These are phyloP conservation scores for Colossoma macropomum DNA, from an alignment of 2,113 vertebrate species.

Conservation along the genomic window DNA sequence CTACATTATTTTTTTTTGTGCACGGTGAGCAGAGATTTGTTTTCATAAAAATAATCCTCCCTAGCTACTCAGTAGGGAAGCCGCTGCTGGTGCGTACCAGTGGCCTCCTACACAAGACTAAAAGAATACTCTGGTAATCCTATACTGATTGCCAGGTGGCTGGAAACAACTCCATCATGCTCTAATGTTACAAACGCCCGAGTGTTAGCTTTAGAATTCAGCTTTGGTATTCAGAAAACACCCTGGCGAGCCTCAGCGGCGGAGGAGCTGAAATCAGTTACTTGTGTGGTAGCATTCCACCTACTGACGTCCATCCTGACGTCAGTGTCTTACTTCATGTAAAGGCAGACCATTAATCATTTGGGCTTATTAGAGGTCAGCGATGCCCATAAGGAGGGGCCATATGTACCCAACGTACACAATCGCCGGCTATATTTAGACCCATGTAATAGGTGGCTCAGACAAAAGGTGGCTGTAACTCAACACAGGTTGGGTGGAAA, in stretches of 20 bases:
- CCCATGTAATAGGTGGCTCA: slow-evolving; percentile 38
- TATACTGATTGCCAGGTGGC: background rate
- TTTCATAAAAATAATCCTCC: no score
- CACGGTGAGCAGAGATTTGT: no score
- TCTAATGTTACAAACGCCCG: slow-evolving; percentile 14
- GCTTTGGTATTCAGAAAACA: slow-evolving; percentile 2
- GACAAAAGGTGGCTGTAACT: slow-evolving; percentile 50
- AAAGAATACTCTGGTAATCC: background rate
- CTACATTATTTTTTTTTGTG: no score
- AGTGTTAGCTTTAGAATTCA: background rate
- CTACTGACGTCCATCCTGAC: slow-evolving; percentile 46
- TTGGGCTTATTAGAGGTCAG: slow-evolving; percentile 38
- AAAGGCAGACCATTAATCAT: slow-evolving; percentile 41
- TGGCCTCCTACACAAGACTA: background rate
- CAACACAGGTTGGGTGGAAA: slow-evolving; percentile 51
- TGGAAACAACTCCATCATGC: background rate
- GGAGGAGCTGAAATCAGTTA: slow-evolving; percentile 14
- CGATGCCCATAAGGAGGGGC: slow-evolving; percentile 26
- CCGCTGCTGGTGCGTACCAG: background rate
- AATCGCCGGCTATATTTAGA: slow-evolving; percentile 56
- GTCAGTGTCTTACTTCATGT: slow-evolving; percentile 27
- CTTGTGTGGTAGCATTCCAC: slow-evolving; percentile 52
- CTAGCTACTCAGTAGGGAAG: background rate
- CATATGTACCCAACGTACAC: slow-evolving; percentile 13
- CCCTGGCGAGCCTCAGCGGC: slow-evolving; percentile 22